Base-by-base conservation (phyloP, 1,140 invertebrate genomes). In the Cherax quadricarinatus region DNA sequence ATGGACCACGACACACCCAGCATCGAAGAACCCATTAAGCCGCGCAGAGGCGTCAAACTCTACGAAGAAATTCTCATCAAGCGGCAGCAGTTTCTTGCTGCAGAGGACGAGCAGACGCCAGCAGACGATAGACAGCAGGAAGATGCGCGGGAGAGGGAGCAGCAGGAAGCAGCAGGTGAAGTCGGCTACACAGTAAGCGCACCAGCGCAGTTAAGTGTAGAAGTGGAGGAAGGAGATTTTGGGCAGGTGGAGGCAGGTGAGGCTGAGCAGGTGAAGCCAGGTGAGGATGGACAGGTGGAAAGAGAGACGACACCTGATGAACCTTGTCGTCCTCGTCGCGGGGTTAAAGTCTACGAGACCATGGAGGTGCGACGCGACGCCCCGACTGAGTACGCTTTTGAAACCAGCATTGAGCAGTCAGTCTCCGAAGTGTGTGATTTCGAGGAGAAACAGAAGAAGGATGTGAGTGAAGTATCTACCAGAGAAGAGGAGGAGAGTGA, bases 1-100 rank as follows among this genome's bases (percentile, higher is more conserved):
- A 18, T 75, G 60, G 30, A 41, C 4, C 21, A 30, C 3, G 81
- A 9, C 16, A 18, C 70, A 30, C 21, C 53, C 30, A 3, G 18
- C 24, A 14, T 60, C n/a, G 78, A 86, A 21, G 86, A 92, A 62
- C 84, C 86, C 41, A 82, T 53, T 16, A 86, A 89, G 70, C 93
- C 93, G 4, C 87, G 82, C 70, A 82, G 93, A 66, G 93, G 93
- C 14, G 81, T 93, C 14, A 93, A 93, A 73, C 81, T 93, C 30
- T 93, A 93, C 49, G 93, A 93, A 30, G 89, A 92, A 5, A 51
- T 93, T 16, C 66, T 89, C n/a, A 60, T 89, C 30, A 57, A 70
- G 7, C 82, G 91, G 10, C 66, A 85, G 18, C 81, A 90, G 21
- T 18, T 60, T 0, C 30, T 62, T 4, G 51, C 83, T 16, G 12